phyloP scores from a whole-genome alignment of 2,888 invertebrate species.

The Tetrapedia diversipes region DNA sequence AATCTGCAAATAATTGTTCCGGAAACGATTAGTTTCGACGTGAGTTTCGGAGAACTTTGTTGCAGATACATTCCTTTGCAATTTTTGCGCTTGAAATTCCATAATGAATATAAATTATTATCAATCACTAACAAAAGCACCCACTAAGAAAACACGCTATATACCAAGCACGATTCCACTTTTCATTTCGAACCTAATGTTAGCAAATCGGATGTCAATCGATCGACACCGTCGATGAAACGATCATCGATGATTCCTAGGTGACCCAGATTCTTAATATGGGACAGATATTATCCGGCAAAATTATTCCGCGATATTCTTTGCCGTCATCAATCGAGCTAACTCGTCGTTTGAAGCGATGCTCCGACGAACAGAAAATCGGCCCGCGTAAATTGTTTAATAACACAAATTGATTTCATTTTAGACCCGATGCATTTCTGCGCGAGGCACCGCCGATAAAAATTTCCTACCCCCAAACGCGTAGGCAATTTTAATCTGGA shows the following conservation, averaged over 20 bases:
- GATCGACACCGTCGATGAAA: no score
- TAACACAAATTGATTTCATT: slow-evolving; percentile 39
- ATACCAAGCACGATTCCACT: no score
- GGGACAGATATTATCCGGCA: neutral
- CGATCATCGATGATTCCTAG: no score
- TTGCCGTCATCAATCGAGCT: slow-evolving; percentile 8
- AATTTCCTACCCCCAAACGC: neutral
- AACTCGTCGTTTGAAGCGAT: neutral
- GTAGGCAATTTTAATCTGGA: slow-evolving; percentile 25
- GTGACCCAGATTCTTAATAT: neutral
- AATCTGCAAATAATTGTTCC: neutral
- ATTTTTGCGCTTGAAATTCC: no score
- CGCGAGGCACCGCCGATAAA: neutral
- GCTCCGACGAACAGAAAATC: neutral
- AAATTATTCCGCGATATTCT: neutral
- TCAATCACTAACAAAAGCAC: no score
- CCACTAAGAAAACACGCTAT: no score
- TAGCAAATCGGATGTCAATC: no score
- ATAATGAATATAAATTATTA: no score
- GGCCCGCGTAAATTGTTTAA: slow-evolving; percentile 21
- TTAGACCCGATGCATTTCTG: neutral
- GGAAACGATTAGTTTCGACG: neutral
- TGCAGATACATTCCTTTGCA: neutral
- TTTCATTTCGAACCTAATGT: no score
- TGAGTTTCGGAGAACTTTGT: neutral